Conservation (phyloP, 2,888 invertebrate genomes). For the Mesorhabditis sp. region DNA sequence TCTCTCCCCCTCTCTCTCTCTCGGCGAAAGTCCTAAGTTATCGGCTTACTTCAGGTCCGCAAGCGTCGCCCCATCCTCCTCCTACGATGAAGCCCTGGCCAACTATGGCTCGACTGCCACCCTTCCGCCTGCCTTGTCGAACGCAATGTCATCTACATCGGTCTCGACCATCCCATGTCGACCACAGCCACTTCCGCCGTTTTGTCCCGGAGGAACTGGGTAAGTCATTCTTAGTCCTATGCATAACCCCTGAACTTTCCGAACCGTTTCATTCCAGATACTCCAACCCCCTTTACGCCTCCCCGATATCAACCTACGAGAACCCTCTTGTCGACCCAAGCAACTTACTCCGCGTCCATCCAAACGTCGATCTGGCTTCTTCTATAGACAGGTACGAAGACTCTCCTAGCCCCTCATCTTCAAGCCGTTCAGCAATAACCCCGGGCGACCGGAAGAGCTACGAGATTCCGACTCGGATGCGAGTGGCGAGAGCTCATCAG, state of each 20-base stretch:
- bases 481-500: conserved; percentile 13
- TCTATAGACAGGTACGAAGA: conserved; percentile 12
- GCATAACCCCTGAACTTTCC: neutral
- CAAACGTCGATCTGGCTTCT: conserved; percentile 19
- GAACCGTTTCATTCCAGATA: conserved; percentile 9
- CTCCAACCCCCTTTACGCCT: conserved; percentile 26
- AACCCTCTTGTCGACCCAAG: conserved; percentile 17
- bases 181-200: too few relatives aligned
- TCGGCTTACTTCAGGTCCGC: neutral
- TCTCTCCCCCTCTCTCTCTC: too few relatives aligned
- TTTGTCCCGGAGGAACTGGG: too few relatives aligned
- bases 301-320: conserved; percentile 25
- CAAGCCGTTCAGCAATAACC: neutral
- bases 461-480: conserved; percentile 12
- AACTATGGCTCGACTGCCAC: neutral
- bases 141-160: neutral
- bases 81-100: conserved; percentile 35
- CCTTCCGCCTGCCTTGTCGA: neutral
- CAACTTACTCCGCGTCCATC: conserved; percentile 13
- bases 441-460: neutral
- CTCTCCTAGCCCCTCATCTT: neutral
- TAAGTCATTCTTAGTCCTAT: too few relatives aligned
- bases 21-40: too few relatives aligned
- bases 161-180: too few relatives aligned
- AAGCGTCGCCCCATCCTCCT: conserved; percentile 21